Percentiles rank a stretch among this genome's conserved stretches.
Conservation (phyloP, 2,888 invertebrate species). For the Drosophila hamatofila region DNA sequence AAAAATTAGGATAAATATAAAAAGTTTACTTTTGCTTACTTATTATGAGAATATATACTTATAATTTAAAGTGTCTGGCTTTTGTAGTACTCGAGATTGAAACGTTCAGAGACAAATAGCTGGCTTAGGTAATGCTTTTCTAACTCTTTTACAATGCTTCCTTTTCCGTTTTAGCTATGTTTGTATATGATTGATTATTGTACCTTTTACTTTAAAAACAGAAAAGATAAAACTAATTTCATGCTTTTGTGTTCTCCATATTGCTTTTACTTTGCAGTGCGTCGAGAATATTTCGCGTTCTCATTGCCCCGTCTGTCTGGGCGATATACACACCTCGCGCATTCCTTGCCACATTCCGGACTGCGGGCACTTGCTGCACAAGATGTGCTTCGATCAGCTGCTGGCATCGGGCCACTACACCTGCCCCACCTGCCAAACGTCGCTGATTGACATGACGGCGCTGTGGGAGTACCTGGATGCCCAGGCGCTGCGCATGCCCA, state of each 20-base stretch:
- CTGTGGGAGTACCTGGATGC: constrained; percentile 91
- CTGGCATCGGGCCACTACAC: constrained; percentile 91
- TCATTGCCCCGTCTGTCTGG: constrained; percentile 95
- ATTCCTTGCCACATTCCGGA: constrained; percentile 95
- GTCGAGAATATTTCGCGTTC: constrained; percentile 95
- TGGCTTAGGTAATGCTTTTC: no score
- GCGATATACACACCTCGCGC: constrained; percentile 96
- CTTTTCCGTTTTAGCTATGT: no score
- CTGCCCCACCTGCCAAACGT: constrained; percentile 95
- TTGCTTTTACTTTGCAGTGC: constrained; percentile 87
- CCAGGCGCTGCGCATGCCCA: constrained; percentile 92
- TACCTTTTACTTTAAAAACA: no score
- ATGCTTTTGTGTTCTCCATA: no score
- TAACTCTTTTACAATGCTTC: no score
- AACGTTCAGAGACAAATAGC: no score
- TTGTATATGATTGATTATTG: no score
- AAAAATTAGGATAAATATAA: background rate
- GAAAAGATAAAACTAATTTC: no score
- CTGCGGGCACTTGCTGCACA: constrained; percentile 95
- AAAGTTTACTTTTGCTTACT: background rate
- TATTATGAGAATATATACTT: background rate
- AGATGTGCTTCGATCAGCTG: constrained; percentile 93
- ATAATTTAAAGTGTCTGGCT: background rate
- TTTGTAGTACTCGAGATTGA: background rate
- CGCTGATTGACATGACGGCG: constrained; percentile 94